A percentile compares a stretch with the other conserved stretches of the same genome.
Evolutionary conservation across 1,140 invertebrate genomes (phyloP).

Genomic region (Eubasilissa regina): DNA sequence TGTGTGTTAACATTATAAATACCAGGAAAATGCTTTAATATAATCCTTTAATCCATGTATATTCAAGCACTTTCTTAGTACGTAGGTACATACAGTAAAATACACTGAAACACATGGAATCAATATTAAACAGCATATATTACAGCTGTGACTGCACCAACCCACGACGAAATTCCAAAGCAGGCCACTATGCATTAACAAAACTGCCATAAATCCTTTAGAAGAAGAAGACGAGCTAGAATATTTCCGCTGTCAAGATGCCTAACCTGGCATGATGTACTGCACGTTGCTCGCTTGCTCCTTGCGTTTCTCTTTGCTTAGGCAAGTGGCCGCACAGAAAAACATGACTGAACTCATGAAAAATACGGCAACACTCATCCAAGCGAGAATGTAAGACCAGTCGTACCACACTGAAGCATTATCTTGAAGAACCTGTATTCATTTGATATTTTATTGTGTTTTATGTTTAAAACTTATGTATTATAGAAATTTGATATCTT

Average conservation of each 20-base stretch:
- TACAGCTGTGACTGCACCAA: constrained; percentile 49
- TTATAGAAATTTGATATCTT: too few relatives aligned
- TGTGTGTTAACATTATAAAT: constrained; percentile 14
- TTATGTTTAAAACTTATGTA: too few relatives aligned
- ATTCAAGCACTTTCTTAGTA: constrained; percentile 8
- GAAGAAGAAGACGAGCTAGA: constrained; percentile 2
- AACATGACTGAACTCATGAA: constrained; percentile 84
- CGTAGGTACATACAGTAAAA: neutral
- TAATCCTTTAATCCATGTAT: neutral
- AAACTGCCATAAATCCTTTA: constrained; percentile 36
- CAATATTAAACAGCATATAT: constrained; percentile 35
- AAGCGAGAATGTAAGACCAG: constrained; percentile 89
- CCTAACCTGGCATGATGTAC: constrained; percentile 90
- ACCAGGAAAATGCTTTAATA: constrained; percentile 9
- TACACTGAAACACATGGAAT: constrained; percentile 13
- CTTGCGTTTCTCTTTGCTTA: constrained; percentile 79
- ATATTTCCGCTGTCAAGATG: neutral
- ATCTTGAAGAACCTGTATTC: constrained; percentile 79
- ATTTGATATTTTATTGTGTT: neutral
- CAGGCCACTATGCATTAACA: constrained; percentile 45
- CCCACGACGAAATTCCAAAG: constrained; percentile 46
- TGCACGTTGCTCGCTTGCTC: constrained; percentile 86
- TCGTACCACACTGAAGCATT: constrained; percentile 82
- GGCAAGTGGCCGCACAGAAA: constrained; percentile 84
- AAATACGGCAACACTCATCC: constrained; percentile 84